These are phyloP conservation scores for Etheostoma perlongum DNA, from an alignment of 2,797 vertebrate genomes.

Conservation along the genomic window DNA sequence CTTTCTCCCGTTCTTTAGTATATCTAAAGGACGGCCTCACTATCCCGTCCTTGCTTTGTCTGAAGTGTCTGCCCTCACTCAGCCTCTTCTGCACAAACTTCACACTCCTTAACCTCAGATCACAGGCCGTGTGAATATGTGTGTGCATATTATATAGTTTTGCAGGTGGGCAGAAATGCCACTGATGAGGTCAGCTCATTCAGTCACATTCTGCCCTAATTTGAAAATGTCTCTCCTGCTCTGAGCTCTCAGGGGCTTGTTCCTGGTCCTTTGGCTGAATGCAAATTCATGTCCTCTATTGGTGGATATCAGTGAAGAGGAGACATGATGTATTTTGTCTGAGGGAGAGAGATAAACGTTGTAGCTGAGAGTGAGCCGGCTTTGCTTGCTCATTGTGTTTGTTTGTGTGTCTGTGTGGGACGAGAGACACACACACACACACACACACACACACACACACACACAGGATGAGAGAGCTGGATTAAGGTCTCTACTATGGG, in stretches of 20 bases:
- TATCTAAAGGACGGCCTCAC: constrained; percentile 29
- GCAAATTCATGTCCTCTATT: constrained; percentile 46
- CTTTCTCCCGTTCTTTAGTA: neutral
- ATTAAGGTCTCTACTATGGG: constrained; percentile 46
- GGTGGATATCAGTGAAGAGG: constrained; percentile 45
- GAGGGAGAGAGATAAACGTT: constrained; percentile 46
- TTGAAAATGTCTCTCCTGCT: constrained; percentile 35
- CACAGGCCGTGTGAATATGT: neutral
- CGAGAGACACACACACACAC: too few species aligned
- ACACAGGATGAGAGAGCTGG: constrained; percentile 41
- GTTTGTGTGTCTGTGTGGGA: constrained; percentile 22
- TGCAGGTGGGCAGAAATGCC: constrained; percentile 33
- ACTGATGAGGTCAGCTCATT: constrained; percentile 36
- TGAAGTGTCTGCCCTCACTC: constrained; percentile 17
- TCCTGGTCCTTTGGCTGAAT: constrained; percentile 54
- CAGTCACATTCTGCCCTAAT: constrained; percentile 25
- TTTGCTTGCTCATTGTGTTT: constrained; percentile 48
- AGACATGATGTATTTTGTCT: constrained; percentile 49
- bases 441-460: neutral
- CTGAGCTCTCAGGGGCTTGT: constrained; percentile 16
- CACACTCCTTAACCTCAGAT: constrained; percentile 16
- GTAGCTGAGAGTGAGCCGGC: constrained; percentile 22
- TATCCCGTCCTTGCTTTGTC: neutral
- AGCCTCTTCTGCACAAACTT: neutral
- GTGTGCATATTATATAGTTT: neutral